Percentiles rank a stretch among this genome's conserved stretches.
These are phyloP conservation scores for Salminus brasiliensis DNA, from an alignment of 2,113 vertebrate species.

Conservation along the genomic window DNA sequence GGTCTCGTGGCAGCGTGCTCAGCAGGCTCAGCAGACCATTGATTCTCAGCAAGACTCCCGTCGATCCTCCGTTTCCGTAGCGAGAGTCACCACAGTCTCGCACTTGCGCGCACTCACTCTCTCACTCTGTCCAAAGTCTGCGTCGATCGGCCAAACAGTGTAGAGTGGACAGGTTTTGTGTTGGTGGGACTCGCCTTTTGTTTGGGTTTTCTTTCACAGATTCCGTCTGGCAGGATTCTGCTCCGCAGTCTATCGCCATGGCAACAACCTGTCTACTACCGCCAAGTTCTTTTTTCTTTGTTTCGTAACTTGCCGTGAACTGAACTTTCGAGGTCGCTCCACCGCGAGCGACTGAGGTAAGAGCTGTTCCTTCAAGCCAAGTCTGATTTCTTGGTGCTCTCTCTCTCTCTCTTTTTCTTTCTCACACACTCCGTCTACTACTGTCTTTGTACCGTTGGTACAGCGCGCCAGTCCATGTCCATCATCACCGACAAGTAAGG, in stretches of 20 bases:
- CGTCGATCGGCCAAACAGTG: neutral
- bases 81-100: neutral
- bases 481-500: neutral
- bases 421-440: too few species aligned
- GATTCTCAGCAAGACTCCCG: constrained; percentile 53
- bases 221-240: constrained; percentile 64
- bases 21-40: constrained; percentile 70
- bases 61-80: constrained; percentile 49
- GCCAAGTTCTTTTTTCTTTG: constrained; percentile 51
- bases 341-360: neutral
- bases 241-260: constrained; percentile 74
- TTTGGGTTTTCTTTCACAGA: constrained; percentile 46
- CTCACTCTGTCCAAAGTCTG: too few species aligned
- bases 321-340: constrained; percentile 9
- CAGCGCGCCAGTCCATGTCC: neutral
- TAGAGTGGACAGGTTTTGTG: constrained; percentile 33
- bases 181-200: constrained; percentile 47
- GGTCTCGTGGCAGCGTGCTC: constrained; percentile 54
- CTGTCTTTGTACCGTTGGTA: neutral
- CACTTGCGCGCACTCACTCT: too few species aligned
- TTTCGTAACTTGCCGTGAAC: constrained; percentile 23
- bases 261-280: constrained; percentile 65
- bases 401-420: neutral
- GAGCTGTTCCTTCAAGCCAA: constrained; percentile 40
- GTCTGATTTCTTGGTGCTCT: constrained; percentile 62